Evolutionary conservation across 2,797 vertebrate genomes (phyloP), one percentile per base, ranked within the genome.

Genomic region (Micropoecilia bifurca): DNA sequence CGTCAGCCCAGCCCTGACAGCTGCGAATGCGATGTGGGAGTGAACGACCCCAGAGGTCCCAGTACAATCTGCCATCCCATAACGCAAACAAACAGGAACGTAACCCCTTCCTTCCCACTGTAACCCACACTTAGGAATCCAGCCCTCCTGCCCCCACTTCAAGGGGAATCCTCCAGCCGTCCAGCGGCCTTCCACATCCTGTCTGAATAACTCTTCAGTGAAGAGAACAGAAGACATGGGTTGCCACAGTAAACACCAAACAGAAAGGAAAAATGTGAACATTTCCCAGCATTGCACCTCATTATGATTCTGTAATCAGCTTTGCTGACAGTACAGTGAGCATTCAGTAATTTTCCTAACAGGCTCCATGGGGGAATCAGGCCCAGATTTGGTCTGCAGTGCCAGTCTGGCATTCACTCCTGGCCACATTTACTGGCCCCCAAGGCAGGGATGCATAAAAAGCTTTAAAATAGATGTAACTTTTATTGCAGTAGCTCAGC

Each of bases 1-100:
- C 87, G 12, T 71, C 80, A 73, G 82, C 57, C 82, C 74, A 3
- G n/a, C 88, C 87, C 82, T 80, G 22, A 88, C 93, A 93, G 92
- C 93, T 95, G 94, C 71, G 85, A 91, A 92, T 91, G 91, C 81
- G 82, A 88, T 90, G 91, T 88, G 82, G 90, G 78, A 87, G 87
- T 1, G 78, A 86, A 30, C 74, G 91, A 94, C 91, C 93, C 91
- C 91, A 80, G 77, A 87, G 90, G 84, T 92, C 86, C 86, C 80
- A 3, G 13, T 66, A 20, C 9, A 68, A 74, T 83, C 74, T 90
- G 85, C 89, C 86, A 79, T 87, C 48, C 75, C 85, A 85, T 88
- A 91, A 90, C 78, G 77, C 74, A 63, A 86, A 85, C 87, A 89
- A 91, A 91, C 86, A 92, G 86, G 86, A 93, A 91, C 86, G 79